Evolutionary conservation across 2,113 vertebrate species (phyloP), one percentile per base, ranked within the genome.

Genomic region (Vireo altiloquus): DNA sequence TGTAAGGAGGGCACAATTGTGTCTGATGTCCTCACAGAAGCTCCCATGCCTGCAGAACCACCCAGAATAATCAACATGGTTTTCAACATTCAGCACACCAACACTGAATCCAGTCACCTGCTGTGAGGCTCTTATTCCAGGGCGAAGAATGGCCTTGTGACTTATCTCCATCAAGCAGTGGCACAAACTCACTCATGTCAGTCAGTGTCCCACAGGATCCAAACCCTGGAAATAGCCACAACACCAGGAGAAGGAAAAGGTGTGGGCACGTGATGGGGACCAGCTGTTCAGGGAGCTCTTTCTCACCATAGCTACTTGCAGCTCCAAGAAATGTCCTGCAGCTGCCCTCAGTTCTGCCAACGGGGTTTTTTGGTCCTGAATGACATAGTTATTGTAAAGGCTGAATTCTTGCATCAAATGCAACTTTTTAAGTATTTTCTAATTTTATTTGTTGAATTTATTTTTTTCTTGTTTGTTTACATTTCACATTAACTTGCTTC

Each of bases 161-260:
- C 27, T 78, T 47, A 2, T 18, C 13, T 74, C 74, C 53, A 54
- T 4, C 25, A 47, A 11, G 9, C 46, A 46, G 13, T 6, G 4
- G 35, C 46, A 70, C 40, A 78, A 78, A 74, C 11, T 54, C 75
- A 42, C 12, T n/a, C 33, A 23, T 0, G 1, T 18, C 27, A 74
- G 23, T 23, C 0, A 0, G 16, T 44, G 18, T 24, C 25, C 30
- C 35, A n/a, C 6, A 49, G 33, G 76, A 47, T 25, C 35, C 42
- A 71, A 18, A 46, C 13, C 31, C 84, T 64, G 71, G 37, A 47
- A 46, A 27, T 0, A 23, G 22, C 25, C 8, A 27, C 30, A 65
- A 10, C 7, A 30, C 5, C 28, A 50, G 53, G 33, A 37, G 3
- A 47, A 12, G 28, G 35, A 54, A 56, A n/a, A 42, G 23, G 15